Evolutionary conservation across 30 jellyfish, hydroid and myxozoan genomes (phyloP), one percentile per base, ranked within the genome.

Genomic region (Aurelia sp.): DNA sequence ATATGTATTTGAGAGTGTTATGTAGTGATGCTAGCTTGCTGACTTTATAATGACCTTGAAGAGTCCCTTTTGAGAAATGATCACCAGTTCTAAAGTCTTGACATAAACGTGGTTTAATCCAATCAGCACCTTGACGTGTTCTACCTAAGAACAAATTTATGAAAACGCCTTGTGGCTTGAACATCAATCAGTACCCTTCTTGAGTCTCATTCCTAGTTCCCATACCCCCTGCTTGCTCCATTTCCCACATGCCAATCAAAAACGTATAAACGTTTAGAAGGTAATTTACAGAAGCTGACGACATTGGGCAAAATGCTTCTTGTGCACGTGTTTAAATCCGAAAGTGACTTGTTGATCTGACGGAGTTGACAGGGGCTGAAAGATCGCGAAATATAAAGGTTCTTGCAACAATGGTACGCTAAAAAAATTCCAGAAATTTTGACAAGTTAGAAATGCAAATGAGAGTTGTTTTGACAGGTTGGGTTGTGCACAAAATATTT

Each of bases 51-150:
- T 72, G 93, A 82, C 92, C 86, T 74, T 67, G 72, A 15, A 53
- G 92, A 72, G 80, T 74, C 84, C 92, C 92, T 82, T 74, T 82
- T 67, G 75, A 71, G 92, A 73, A 81, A 84, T 84, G 82, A 84
- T 84, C 93, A 66, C 57, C 84, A 66, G 93, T 61, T 41, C 61
- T 84, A 73, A 82, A 48, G 20, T 70, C 27, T 65, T 84, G 93
- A 53, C 93, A 84, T 87, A 24, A 27, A 67, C 68, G 93, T 64
- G 93, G 93, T 74, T 8, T 84, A 72, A 73, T 60, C 93, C 88
- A 84, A 84, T 84, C 93, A 84, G 64, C 88, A 73, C 93, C 88
- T 72, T 50, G 73, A 63, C 89, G 80, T 79, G 80, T 70, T 63
- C 61, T 57, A 79, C 80, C 73, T 79, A 58, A 70, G 89, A 70